Percentiles rank a stretch among this genome's conserved stretches.
phyloP scores from a whole-genome alignment of 2,797 vertebrate genomes.

The Notolepis coatsorum region DNA sequence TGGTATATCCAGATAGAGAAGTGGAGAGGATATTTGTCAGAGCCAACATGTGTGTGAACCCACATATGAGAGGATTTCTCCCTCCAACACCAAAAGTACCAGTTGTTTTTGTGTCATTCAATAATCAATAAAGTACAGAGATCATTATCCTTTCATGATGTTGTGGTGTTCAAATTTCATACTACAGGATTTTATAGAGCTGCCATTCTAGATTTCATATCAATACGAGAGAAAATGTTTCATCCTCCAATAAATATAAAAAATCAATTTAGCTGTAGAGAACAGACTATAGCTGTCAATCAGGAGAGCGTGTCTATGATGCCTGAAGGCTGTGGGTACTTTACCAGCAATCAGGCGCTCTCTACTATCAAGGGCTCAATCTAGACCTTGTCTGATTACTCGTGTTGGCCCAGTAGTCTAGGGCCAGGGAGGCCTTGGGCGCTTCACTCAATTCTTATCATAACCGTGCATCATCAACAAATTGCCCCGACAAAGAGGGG shows the following conservation, averaged over 20 bases:
- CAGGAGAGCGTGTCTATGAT: conserved; percentile 55
- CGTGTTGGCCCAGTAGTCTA: conserved; percentile 46
- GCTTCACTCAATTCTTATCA: conserved; percentile 71
- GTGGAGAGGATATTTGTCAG: too few relatives aligned
- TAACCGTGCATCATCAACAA: conserved; percentile 73
- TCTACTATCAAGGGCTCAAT: conserved; percentile 69
- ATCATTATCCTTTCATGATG: neutral
- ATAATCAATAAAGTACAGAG: too few relatives aligned
- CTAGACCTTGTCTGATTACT: conserved; percentile 68
- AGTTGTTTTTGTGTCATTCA: too few relatives aligned
- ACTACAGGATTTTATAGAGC: neutral
- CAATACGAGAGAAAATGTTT: conserved; percentile 6
- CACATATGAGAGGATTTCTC: too few relatives aligned
- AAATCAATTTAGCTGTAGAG: conserved; percentile 19
- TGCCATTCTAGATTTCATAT: neutral
- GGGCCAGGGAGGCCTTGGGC: conserved; percentile 39
- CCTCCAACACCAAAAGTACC: too few relatives aligned
- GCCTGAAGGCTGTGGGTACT: conserved; percentile 48
- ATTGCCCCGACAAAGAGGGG: conserved; percentile 67
- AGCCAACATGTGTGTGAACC: too few relatives aligned
- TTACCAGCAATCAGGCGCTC: conserved; percentile 72
- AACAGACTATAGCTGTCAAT: conserved; percentile 59
- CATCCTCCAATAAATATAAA: conserved; percentile 15
- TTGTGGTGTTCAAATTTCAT: neutral
- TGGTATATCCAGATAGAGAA: too few relatives aligned